Evolutionary conservation across 2,113 vertebrate genomes (phyloP).

Genomic region (Notothenia coriiceps): DNA sequence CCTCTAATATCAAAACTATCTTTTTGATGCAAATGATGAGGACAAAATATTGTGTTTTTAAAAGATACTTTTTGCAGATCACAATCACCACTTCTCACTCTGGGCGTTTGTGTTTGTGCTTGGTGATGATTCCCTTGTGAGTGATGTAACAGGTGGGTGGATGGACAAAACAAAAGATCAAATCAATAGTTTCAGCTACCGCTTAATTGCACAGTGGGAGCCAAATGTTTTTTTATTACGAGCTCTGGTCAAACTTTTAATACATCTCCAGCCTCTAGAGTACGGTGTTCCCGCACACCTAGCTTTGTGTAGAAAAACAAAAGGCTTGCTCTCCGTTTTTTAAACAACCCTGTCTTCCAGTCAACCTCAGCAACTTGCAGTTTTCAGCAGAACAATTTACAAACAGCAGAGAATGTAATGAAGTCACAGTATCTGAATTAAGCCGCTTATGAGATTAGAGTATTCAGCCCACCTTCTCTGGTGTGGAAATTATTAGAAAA

Average conservation of each 20-base stretch:
- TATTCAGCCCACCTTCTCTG: constrained; percentile 77
- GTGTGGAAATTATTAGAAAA: constrained; percentile 81
- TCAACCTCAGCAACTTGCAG: constrained; percentile 55
- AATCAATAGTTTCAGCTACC: constrained; percentile 79
- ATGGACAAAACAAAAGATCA: constrained; percentile 77
- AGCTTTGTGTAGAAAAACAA: constrained; percentile 40
- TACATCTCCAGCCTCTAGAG: constrained; percentile 75
- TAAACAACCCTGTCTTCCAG: constrained; percentile 49
- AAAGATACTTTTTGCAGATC: constrained; percentile 7
- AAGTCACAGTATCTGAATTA: constrained; percentile 83
- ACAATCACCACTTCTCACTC: constrained; percentile 30
- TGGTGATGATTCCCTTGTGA: constrained; percentile 63
- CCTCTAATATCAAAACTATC: neutral
- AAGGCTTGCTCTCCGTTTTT: constrained; percentile 55
- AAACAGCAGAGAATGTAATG: constrained; percentile 81
- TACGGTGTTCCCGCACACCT: constrained; percentile 51
- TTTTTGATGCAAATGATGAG: neutral
- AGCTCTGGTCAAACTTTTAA: constrained; percentile 82
- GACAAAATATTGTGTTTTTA: neutral
- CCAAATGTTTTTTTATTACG: constrained; percentile 79
- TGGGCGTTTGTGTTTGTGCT: constrained; percentile 49
- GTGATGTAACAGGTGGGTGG: constrained; percentile 72
- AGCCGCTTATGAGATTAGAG: constrained; percentile 84
- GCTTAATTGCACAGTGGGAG: constrained; percentile 80
- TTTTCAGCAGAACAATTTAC: constrained; percentile 74